These are phyloP conservation scores for Ceyx cyanopectus DNA, from an alignment of 2,113 vertebrate genomes.

Conservation along the genomic window DNA sequence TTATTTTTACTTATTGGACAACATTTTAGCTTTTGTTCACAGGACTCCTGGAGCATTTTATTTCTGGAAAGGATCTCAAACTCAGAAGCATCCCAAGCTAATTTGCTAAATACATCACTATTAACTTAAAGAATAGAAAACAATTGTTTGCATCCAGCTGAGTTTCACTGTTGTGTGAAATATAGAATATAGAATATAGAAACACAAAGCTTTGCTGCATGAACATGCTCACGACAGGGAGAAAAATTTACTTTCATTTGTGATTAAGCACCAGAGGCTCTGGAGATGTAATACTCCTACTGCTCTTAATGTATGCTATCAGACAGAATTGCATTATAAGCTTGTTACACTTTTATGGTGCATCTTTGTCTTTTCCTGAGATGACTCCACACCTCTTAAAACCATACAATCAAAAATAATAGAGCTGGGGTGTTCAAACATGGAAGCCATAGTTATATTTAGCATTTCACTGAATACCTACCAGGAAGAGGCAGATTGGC, in stretches of 20 bases:
- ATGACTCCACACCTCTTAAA: background rate
- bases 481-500: background rate
- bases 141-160: background rate
- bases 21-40: background rate
- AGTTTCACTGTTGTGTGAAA: background rate
- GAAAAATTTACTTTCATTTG: background rate
- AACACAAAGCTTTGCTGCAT: background rate
- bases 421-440: background rate
- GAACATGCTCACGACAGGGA: background rate
- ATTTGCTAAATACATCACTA: background rate
- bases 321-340: background rate
- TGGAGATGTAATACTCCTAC: background rate
- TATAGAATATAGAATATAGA: background rate
- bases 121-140: background rate
- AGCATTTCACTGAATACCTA: background rate
- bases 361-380: background rate
- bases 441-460: background rate
- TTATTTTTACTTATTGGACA: background rate
- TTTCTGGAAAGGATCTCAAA: background rate
- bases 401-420: background rate
- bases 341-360: background rate
- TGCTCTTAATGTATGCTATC: background rate
- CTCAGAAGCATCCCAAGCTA: background rate
- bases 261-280: background rate
- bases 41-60: background rate